A percentile compares a stretch with the other conserved stretches of the same genome.
Evolutionary conservation across 2,113 vertebrate genomes (phyloP).

Genomic region (Stomatorhinus ivindoensis): DNA sequence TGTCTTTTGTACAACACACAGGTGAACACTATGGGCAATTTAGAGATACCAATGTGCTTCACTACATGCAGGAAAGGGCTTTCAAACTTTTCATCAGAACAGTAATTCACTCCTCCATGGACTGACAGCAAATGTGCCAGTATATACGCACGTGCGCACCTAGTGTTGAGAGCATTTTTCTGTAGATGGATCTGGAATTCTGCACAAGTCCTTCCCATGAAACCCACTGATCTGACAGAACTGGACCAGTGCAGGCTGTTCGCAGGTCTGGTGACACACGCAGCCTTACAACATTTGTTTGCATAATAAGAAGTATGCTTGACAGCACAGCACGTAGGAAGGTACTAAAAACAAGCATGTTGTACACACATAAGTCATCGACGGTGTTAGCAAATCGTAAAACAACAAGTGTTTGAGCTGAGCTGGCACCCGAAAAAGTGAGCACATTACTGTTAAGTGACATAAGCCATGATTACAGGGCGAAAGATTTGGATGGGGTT

Average conservation of each 20-base stretch:
- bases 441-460: neutral
- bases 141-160: neutral
- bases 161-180: neutral
- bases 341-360: neutral
- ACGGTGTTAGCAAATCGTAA: neutral
- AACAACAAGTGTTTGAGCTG: neutral
- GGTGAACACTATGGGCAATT: neutral
- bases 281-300: neutral
- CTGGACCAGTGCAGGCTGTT: neutral
- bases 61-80: neutral
- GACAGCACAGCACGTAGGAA: neutral
- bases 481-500: too few relatives aligned
- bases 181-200: neutral
- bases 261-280: neutral
- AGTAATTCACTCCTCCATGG: neutral
- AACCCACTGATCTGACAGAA: neutral
- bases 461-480: neutral
- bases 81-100: neutral
- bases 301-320: neutral
- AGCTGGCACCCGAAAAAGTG: neutral
- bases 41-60: neutral
- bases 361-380: neutral
- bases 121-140: neutral
- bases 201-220: neutral
- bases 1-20: neutral